Evolutionary conservation across 2,113 vertebrate genomes (phyloP).

Genomic region (Alligator sinensis): DNA sequence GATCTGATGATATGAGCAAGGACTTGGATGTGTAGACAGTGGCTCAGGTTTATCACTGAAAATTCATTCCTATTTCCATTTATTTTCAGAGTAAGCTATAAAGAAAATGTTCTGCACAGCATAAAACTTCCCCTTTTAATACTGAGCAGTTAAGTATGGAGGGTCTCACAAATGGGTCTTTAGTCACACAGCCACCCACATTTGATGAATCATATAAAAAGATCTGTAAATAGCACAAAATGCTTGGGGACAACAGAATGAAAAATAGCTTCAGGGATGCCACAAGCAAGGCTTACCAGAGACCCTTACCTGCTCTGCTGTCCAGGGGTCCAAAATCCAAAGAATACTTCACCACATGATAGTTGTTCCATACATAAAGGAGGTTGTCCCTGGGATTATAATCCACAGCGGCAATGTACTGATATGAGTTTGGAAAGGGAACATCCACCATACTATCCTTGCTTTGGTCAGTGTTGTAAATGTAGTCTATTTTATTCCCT

Average conservation of each 20-base stretch:
- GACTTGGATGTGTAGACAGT: background rate
- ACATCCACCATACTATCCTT: slow-evolving; percentile 95
- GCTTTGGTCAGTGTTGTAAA: slow-evolving; percentile 97
- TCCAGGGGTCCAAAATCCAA: slow-evolving; percentile 95
- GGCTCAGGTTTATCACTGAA: background rate
- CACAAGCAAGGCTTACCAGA: background rate
- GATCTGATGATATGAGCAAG: background rate
- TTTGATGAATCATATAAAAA: background rate
- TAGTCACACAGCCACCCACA: background rate
- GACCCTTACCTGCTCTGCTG: slow-evolving; percentile 89
- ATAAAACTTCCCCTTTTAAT: background rate
- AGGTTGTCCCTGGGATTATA: slow-evolving; percentile 98
- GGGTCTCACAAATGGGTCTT: background rate
- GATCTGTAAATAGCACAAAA: background rate
- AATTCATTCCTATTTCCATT: background rate
- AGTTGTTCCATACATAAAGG: slow-evolving; percentile 99
- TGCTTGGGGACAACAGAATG: background rate
- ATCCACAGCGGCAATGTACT: slow-evolving; percentile 99
- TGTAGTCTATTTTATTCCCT: slow-evolving; percentile 98
- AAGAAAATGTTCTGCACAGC: accelerated
- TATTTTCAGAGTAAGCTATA: background rate
- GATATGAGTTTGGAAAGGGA: slow-evolving; percentile 97
- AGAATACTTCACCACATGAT: slow-evolving; percentile 97
- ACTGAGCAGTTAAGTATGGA: background rate
- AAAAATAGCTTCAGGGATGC: background rate